Conservation (phyloP, 2,888 invertebrate species). For the Dascillus cervinus region DNA sequence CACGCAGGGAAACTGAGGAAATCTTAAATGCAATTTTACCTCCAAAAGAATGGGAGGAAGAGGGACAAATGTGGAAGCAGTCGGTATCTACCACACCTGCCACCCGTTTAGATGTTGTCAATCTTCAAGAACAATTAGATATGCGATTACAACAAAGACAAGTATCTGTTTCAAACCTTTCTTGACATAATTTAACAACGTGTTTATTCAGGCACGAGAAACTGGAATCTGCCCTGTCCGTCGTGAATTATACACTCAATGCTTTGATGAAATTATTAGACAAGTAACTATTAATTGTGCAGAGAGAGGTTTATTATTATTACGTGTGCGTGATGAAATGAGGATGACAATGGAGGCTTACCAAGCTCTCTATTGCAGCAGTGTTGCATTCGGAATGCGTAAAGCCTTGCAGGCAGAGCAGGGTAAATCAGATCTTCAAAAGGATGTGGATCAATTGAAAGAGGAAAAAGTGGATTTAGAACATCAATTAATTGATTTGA, state of each 20-base stretch:
- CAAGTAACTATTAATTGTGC: slow-evolving; percentile 97
- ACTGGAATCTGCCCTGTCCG: slow-evolving; percentile 94
- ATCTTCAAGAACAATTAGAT: slow-evolving; percentile 93
- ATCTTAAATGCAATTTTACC: slow-evolving; percentile 89
- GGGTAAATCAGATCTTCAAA: slow-evolving; percentile 75
- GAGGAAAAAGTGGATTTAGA: slow-evolving; percentile 58
- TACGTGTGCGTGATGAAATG: slow-evolving; percentile 91
- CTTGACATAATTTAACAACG: neutral
- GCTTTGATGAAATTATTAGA: slow-evolving; percentile 88
- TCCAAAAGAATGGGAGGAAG: slow-evolving; percentile 92
- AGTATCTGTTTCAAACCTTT: slow-evolving; percentile 16
- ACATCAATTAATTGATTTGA: slow-evolving; percentile 52
- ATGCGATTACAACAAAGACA: slow-evolving; percentile 47
- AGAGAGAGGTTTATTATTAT: slow-evolving; percentile 86
- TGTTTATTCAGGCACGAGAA: slow-evolving; percentile 72
- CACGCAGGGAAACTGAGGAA: slow-evolving; percentile 78
- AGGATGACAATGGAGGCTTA: slow-evolving; percentile 95
- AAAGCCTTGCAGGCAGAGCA: slow-evolving; percentile 94
- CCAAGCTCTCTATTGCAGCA: slow-evolving; percentile 93
- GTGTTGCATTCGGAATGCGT: slow-evolving; percentile 95
- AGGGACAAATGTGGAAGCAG: slow-evolving; percentile 86
- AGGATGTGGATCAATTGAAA: slow-evolving; percentile 64
- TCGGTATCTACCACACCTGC: slow-evolving; percentile 94
- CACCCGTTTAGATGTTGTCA: slow-evolving; percentile 90
- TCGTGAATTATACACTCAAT: slow-evolving; percentile 89